Evolutionary conservation across 2,888 invertebrate species (phyloP), one percentile per base, ranked within the genome.

Genomic region (Meloe dianella): DNA sequence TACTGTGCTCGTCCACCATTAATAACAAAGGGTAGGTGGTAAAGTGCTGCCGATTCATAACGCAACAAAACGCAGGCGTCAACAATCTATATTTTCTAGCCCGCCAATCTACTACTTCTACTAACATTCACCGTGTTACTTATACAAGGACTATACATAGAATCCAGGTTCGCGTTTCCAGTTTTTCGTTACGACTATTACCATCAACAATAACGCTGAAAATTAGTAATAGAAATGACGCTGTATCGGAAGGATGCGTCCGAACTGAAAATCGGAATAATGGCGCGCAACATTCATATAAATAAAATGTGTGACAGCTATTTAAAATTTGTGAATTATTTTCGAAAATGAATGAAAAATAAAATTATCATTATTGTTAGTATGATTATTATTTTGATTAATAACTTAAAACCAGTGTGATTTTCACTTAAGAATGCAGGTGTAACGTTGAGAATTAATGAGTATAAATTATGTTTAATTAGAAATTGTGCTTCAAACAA

Each of bases 201-300:
- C 22, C 51, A 12, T 12, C 24, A 51, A 5, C 24, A 41, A n/a
- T 17, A 41, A 8, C 4, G 27, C 20, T 47, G 38, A 41, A 41
- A 41, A 41, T 51, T 51, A 76, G 76, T 76, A 71, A 72, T 67
- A 74, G 71, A 72, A 73, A 75, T 73, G 76, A 66, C 73, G 74
- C 60, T 69, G 74, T 67, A 65, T 47, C 67, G 71, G 61, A 17
- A 62, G 67, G 66, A 72, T 57, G 71, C 72, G 71, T 68, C 68
- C 68, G 65, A 71, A 74, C 70, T 20, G 2, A 27, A 27, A 4
- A 73, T 64, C 57, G 35, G 32, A 47, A 57, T 51, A 29, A 69
- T 67, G 62, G 61, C 68, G 61, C 60, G 63, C 61, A 60, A 56
- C 61, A 57, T 35, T 57, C 61, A 51, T 51, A 47, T n/a, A 61